Percentiles rank a stretch among this genome's conserved stretches.
These are phyloP conservation scores for Lagopus leucura DNA, from an alignment of 2,113 vertebrate species.

Conservation along the genomic window DNA sequence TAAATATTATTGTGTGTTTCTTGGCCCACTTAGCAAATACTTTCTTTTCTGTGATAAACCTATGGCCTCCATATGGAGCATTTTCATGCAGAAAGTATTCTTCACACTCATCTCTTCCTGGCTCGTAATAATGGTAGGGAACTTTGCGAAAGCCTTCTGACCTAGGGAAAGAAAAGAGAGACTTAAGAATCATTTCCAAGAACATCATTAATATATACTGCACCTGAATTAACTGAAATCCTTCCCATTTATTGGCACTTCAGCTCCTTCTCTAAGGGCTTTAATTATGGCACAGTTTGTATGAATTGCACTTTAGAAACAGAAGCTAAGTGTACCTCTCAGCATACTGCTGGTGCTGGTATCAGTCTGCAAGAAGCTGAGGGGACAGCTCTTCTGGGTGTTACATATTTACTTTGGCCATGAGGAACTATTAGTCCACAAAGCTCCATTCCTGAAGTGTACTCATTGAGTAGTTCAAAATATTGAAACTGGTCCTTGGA, in stretches of 20 bases:
- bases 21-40: conserved; percentile 97
- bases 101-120: conserved; percentile 92
- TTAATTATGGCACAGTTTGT: not conserved
- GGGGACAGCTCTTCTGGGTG: not conserved
- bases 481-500: not conserved
- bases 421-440: not conserved
- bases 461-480: not conserved
- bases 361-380: not conserved
- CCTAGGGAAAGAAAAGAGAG: conserved; percentile 71
- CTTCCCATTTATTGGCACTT: not conserved
- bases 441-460: not conserved
- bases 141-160: conserved; percentile 90
- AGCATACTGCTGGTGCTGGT: not conserved
- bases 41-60: conserved; percentile 96
- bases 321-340: conserved; percentile 13
- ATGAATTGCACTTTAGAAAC: conserved; percentile 45
- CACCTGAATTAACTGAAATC: conserved; percentile 38
- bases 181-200: not conserved
- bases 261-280: conserved; percentile 35
- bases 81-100: conserved; percentile 96
- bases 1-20: conserved; percentile 91
- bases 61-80: conserved; percentile 93
- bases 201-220: conserved; percentile 33
- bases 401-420: not conserved
- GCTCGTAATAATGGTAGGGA: conserved; percentile 97